A percentile compares a stretch with the other conserved stretches of the same genome.
These are phyloP conservation scores for Platichthys stellatus DNA, from an alignment of 2,113 vertebrate genomes.

Conservation along the genomic window DNA sequence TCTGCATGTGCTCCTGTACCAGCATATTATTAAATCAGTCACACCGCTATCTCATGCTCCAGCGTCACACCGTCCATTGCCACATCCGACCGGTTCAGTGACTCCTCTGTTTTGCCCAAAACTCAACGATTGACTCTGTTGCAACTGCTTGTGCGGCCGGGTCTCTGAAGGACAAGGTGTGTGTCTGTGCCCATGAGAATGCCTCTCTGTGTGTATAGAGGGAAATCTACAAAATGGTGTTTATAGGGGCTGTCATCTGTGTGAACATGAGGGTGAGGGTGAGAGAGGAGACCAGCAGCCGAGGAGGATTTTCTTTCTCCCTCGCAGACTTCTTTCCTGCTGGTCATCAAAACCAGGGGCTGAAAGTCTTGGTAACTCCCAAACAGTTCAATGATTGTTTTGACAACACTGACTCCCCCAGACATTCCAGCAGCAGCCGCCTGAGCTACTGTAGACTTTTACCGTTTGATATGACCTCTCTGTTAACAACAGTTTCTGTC, in stretches of 20 bases:
- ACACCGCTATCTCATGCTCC: not conserved
- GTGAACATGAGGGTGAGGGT: slow-evolving; percentile 19
- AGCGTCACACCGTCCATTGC: not conserved
- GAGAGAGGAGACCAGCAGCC: not conserved
- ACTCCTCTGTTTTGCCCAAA: slow-evolving; percentile 44
- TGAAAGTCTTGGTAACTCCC: slow-evolving; percentile 49
- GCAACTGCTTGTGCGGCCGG: not conserved
- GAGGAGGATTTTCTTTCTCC: slow-evolving; percentile 9
- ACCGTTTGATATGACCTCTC: slow-evolving; percentile 4
- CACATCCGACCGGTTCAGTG: not conserved
- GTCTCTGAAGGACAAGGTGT: not conserved
- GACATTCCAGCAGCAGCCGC: slow-evolving; percentile 57
- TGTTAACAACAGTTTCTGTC: slow-evolving; percentile 17
- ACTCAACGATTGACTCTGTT: not conserved
- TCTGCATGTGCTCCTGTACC: not conserved
- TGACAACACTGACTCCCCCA: slow-evolving; percentile 62
- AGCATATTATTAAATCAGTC: slow-evolving; percentile 1
- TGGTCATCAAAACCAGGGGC: slow-evolving; percentile 31
- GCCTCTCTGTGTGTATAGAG: not conserved
- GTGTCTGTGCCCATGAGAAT: not conserved
- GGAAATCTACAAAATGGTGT: not conserved
- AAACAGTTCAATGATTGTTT: slow-evolving; percentile 68
- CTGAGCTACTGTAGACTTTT: not conserved
- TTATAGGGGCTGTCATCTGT: slow-evolving; percentile 23
- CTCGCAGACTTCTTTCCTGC: slow-evolving; percentile 20